phyloP scores from a whole-genome alignment of 2,113 vertebrate species.

The Acanthochromis polyacanthus region DNA sequence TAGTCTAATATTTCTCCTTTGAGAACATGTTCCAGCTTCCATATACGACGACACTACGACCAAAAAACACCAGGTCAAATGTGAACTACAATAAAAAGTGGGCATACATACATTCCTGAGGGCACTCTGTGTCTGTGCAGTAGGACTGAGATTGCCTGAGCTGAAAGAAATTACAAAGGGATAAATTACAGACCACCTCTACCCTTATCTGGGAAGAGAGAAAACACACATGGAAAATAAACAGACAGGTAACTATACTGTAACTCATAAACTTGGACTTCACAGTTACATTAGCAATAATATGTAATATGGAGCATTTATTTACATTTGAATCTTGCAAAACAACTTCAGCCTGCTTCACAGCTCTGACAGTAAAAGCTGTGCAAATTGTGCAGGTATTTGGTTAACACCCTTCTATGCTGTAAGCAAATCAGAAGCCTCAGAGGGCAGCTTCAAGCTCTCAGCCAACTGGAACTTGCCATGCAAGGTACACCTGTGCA shows the following conservation, averaged over 20 bases:
- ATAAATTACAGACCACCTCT: not conserved
- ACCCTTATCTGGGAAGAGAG: not conserved
- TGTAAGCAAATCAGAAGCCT: constrained; percentile 24
- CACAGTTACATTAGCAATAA: not conserved
- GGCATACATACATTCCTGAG: constrained; percentile 93
- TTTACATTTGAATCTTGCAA: not conserved
- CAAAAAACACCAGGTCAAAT: not conserved
- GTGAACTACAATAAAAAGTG: not conserved
- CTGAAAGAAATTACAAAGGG: constrained; percentile 82
- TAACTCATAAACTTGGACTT: not conserved
- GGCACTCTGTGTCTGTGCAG: constrained; percentile 97
- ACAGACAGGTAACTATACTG: not conserved
- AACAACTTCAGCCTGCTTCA: not conserved
- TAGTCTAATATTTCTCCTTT: constrained; percentile 7
- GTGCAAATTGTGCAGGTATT: not conserved
- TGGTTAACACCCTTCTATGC: constrained; percentile 42
- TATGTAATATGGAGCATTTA: not conserved
- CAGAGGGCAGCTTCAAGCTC: not conserved
- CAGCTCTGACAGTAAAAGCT: not conserved
- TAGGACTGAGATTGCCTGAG: constrained; percentile 97
- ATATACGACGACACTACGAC: not conserved
- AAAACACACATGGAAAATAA: not conserved
- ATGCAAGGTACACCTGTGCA: constrained; percentile 46
- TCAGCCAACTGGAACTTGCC: constrained; percentile 40
- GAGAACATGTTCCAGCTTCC: not conserved